phyloP scores from a whole-genome alignment of 2,797 vertebrate species.

The Enteromius afrohamiltoni region DNA sequence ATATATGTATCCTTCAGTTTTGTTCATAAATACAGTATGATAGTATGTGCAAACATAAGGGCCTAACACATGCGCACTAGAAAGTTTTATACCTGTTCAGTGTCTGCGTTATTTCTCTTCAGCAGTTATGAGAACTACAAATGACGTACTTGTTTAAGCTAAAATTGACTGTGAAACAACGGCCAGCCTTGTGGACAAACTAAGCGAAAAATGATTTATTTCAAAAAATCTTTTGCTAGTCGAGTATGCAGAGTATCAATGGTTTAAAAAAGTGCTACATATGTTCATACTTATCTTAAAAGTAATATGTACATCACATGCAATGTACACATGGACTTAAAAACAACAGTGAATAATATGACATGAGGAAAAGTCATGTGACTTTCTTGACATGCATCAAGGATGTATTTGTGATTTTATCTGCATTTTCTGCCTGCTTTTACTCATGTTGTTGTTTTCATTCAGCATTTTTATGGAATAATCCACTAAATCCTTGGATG shows the following conservation, averaged over 20 bases:
- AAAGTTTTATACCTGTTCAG: not conserved
- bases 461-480: not conserved
- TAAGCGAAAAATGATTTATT: not conserved
- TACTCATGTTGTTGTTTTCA: not conserved
- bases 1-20: not conserved
- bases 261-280: not conserved
- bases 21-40: not conserved
- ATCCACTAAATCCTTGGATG: not conserved
- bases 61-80: not conserved
- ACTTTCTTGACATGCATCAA: not conserved
- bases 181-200: not conserved
- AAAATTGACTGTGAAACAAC: not conserved
- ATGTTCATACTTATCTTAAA: not conserved
- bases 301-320: not conserved
- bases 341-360: not conserved
- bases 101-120: not conserved
- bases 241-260: not conserved
- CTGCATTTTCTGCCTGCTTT: not conserved
- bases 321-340: not conserved
- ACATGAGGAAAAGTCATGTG: not conserved
- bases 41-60: not conserved
- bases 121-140: not conserved
- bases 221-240: not conserved
- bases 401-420: not conserved
- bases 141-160: no score